Evolutionary conservation across 2,888 invertebrate genomes (phyloP).

Genomic region (Watsonalla cultraria): DNA sequence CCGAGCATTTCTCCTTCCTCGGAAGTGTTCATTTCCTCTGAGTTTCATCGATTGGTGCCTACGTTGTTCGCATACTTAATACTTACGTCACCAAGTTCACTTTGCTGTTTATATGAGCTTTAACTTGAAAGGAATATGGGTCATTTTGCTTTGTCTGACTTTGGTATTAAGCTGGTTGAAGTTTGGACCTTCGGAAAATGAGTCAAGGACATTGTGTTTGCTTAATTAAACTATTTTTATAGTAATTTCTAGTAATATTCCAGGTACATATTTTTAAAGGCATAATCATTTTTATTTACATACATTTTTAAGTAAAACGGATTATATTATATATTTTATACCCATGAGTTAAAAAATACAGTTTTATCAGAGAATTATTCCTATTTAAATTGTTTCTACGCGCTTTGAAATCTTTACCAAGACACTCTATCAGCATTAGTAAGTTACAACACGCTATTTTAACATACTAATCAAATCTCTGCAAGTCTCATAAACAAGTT

Average conservation of each 20-base stretch:
- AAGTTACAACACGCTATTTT: no score
- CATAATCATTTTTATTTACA: no score
- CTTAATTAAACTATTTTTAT: neutral
- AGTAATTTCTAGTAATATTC: neutral
- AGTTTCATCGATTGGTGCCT: conserved; percentile 49
- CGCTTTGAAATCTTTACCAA: no score
- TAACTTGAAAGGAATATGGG: conserved; percentile 10
- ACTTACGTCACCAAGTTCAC: conserved; percentile 5
- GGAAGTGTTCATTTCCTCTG: conserved; percentile 39
- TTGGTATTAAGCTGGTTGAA: neutral
- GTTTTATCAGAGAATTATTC: no score
- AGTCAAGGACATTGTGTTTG: conserved; percentile 37
- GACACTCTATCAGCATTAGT: no score
- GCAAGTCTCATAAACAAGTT: no score
- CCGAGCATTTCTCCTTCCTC: conserved; percentile 12
- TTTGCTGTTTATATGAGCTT: conserved; percentile 7
- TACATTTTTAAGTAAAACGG: no score
- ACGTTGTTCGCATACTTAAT: conserved; percentile 54
- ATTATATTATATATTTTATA: no score
- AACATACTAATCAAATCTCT: no score
- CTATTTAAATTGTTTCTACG: no score
- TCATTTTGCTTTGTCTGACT: conserved; percentile 9
- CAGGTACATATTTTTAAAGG: no score
- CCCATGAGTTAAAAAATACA: no score
- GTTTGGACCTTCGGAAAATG: conserved; percentile 19